Evolutionary conservation across 2,888 invertebrate species (phyloP).

Genomic region (Notodonta ziczac): DNA sequence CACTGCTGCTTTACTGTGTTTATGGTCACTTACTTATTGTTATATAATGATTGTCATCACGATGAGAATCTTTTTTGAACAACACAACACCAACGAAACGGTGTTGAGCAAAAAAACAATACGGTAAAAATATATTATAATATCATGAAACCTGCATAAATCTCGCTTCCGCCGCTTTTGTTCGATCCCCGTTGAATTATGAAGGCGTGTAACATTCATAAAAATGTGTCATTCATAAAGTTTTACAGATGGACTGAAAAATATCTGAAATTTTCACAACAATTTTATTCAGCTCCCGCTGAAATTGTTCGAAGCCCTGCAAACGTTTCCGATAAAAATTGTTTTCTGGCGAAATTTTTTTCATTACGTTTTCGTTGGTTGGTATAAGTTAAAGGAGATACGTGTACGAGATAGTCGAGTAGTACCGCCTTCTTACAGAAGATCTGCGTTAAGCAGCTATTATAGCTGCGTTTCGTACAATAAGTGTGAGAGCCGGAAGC

Average conservation of each 20-base stretch:
- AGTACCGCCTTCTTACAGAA: too few species aligned
- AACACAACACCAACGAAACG: not conserved
- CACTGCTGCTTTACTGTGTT: too few species aligned
- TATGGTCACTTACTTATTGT: too few species aligned
- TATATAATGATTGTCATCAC: too few species aligned
- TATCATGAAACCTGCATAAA: not conserved
- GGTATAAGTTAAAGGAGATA: conserved; percentile 23
- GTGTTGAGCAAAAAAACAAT: not conserved
- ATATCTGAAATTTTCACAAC: conserved; percentile 25
- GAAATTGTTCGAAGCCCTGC: conserved; percentile 33
- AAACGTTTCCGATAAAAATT: conserved; percentile 44
- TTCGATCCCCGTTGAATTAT: conserved; percentile 18
- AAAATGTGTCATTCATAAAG: conserved; percentile 28
- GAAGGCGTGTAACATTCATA: conserved; percentile 18
- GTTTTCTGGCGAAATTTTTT: conserved; percentile 40
- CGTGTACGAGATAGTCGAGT: not conserved
- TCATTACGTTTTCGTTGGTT: conserved; percentile 34
- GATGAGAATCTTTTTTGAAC: too few species aligned
- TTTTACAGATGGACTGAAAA: conserved; percentile 33
- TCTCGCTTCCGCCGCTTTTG: not conserved
- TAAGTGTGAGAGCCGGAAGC: too few species aligned
- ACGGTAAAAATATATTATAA: not conserved
- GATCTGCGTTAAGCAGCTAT: too few species aligned
- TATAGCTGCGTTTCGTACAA: too few species aligned
- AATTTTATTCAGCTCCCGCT: conserved; percentile 17